These are phyloP conservation scores for Phytoseiulus persimilis DNA, from an alignment of 2,888 invertebrate genomes.

Conservation along the genomic window DNA sequence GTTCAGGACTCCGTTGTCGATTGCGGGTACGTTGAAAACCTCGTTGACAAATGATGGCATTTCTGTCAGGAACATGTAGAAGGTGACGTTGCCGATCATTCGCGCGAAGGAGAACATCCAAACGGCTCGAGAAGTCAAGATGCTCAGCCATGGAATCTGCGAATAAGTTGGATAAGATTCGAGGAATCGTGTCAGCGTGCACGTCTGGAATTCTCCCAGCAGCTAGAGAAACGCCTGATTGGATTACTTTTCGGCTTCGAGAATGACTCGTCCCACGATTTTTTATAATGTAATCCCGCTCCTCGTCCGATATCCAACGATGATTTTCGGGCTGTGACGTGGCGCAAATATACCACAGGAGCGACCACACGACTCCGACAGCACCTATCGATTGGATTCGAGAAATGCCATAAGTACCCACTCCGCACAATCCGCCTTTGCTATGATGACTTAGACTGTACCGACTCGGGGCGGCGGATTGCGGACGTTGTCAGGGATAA, in stretches of 20 bases:
- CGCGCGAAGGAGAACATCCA: neutral
- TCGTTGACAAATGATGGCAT: constrained; percentile 15
- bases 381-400: neutral
- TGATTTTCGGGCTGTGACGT: constrained; percentile 31
- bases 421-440: too few relatives aligned
- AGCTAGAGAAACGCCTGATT: neutral
- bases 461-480: too few relatives aligned
- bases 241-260: neutral
- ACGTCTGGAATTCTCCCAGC: neutral
- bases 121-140: neutral
- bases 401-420: too few relatives aligned
- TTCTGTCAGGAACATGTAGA: constrained; percentile 25
- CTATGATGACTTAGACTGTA: too few relatives aligned
- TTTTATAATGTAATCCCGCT: constrained; percentile 10
- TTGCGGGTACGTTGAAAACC: neutral
- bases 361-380: constrained; percentile 19
- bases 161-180: too few relatives aligned
- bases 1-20: constrained; percentile 26
- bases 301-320: constrained; percentile 33
- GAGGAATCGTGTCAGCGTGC: neutral
- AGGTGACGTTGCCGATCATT: neutral
- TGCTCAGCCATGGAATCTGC: constrained; percentile 13
- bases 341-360: constrained; percentile 24
- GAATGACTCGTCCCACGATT: constrained; percentile 10
- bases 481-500: too few relatives aligned